Base-by-base conservation (phyloP, 1,140 invertebrate species). In the Drosophila pandora region DNA sequence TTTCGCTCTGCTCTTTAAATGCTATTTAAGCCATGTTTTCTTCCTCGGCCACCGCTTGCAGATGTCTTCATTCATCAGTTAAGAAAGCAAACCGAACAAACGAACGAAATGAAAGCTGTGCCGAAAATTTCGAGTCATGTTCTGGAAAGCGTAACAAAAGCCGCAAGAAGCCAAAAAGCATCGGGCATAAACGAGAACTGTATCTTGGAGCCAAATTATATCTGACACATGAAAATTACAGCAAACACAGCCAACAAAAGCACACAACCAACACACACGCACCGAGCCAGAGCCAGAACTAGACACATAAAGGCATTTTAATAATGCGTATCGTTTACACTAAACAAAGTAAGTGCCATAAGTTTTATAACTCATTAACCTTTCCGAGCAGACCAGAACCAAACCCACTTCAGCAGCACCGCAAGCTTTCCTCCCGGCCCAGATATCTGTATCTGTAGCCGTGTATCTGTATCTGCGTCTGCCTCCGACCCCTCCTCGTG, bases 291-390 rank as follows among this genome's bases (percentile, higher is more conserved):
- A 21, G 21, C 39, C 61, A 39, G 45, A 7, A 39, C 17, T 34
- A 73, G 39, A 74, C 49, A 56, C 55, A 45, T 37, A 62, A 87
- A 69, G 59, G 45, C 78, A 83, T 88, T 88, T 88, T 87, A 87
- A 87, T 87, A 87, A 88, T 82, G 79, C 83, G 83, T 87, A 88
- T 87, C 79, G 60, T 73, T 83, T 79, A 58, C 83, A 85, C 65
- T 76, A 84, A 65, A 68, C 83, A 71, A 76, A 84, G 56, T 63
- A 71, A 77, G 67, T 77, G 77, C 59, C 77, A 72, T 73, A 76
- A 83, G 70, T 87, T 88, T 87, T 88, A 87, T 88, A 79, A 83
- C 79, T 88, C 83, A 87, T 87, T 87, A 87, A 87, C 83, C 83
- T 88, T 83, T 79, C 47, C 63, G 25, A 63, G 23, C 69, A 62